Conservation (phyloP, 64 coral and sea anemone species). For the Porites lutea region DNA sequence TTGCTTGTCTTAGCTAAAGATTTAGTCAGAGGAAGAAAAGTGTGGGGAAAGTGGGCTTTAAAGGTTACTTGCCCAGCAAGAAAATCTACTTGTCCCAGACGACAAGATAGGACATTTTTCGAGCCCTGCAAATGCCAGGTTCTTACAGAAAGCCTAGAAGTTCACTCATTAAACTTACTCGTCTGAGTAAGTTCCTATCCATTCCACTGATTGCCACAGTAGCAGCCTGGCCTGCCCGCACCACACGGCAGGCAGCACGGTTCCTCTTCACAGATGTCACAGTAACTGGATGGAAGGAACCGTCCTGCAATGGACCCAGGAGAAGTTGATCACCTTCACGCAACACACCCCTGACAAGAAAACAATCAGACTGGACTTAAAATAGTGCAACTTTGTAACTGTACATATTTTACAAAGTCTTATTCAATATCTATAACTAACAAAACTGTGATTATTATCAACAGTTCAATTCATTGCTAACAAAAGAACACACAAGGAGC, state of each 20-base stretch:
- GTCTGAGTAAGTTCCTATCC: conserved; percentile 73
- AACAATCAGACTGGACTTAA: background rate
- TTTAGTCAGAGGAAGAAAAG: no score
- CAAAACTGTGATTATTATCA: no score
- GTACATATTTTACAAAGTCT: no score
- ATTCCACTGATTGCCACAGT: conserved; percentile 87
- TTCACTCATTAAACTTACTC: conserved; percentile 54
- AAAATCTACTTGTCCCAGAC: no score
- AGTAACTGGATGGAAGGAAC: conserved; percentile 78
- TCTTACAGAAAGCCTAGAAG: background rate
- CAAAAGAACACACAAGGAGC: no score
- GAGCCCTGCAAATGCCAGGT: no score
- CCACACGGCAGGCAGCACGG: conserved; percentile 82
- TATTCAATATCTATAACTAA: no score
- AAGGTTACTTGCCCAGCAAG: no score
- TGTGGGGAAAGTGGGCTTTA: no score
- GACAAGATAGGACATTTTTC: no score
- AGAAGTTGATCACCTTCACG: conserved; percentile 89
- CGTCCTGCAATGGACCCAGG: conserved; percentile 78
- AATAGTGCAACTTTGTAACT: background rate
- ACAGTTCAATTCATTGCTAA: no score
- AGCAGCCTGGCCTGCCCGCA: conserved; percentile 91
- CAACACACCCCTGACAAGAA: conserved; percentile 78
- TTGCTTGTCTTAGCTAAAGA: no score
- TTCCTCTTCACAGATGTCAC: conserved; percentile 92